Evolutionary conservation across 2,888 invertebrate genomes (phyloP).

Genomic region (Metellina segmentata): DNA sequence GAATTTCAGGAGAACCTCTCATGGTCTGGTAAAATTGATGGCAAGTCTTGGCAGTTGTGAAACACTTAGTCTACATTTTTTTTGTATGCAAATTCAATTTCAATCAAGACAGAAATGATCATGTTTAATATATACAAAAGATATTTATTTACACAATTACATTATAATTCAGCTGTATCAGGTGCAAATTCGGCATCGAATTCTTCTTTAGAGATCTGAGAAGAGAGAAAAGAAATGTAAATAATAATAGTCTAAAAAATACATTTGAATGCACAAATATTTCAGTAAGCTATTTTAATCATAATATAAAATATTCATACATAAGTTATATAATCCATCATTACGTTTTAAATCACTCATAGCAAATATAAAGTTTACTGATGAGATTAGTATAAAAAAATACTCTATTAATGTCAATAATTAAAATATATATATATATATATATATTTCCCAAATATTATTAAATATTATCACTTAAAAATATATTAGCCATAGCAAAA

Average conservation of each 20-base stretch:
- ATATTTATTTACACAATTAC: constrained; percentile 51
- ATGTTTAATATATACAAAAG: not conserved
- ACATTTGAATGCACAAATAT: not conserved
- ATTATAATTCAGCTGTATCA: constrained; percentile 28
- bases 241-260: not conserved
- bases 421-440: no score
- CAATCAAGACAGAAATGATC: not conserved
- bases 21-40: not conserved
- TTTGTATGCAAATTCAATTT: not conserved
- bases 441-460: no score
- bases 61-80: not conserved
- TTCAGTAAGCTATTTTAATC: not conserved
- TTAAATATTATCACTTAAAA: no score
- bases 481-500: no score
- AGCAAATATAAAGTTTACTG: no score
- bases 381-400: no score
- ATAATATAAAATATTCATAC: no score
- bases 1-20: not conserved
- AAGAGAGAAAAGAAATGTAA: not conserved
- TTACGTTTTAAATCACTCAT: no score
- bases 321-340: no score
- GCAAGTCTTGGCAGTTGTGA: not conserved
- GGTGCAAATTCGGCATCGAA: constrained; percentile 66
- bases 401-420: no score
- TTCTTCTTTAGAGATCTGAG: constrained; percentile 68